Conservation (phyloP, 2,113 vertebrate genomes). For the Rhizomys pruinosus region DNA sequence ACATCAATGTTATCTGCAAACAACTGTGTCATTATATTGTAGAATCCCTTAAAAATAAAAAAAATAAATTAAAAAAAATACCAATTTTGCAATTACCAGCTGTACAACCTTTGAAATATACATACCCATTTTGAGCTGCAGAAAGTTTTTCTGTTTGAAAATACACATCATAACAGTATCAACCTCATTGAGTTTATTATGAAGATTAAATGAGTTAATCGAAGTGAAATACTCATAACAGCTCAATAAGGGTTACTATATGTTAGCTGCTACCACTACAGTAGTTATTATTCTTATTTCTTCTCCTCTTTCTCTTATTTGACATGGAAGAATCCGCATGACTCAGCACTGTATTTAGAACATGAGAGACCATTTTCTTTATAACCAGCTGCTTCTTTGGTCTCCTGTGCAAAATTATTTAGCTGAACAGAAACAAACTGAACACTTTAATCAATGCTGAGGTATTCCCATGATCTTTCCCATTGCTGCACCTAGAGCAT, state of each 20-base stretch:
- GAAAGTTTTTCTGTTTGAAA: not conserved
- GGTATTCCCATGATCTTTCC: conserved; percentile 2
- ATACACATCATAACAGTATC: conserved; percentile 40
- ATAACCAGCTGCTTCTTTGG: conserved; percentile 20
- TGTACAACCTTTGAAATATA: conserved; percentile 46
- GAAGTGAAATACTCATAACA: conserved; percentile 41
- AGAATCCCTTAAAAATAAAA: too few species aligned
- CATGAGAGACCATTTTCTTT: conserved; percentile 46
- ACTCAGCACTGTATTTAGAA: conserved; percentile 44
- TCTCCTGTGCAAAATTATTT: conserved; percentile 57
- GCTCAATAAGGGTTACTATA: conserved; percentile 20
- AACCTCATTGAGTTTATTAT: not conserved
- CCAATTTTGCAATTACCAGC: not conserved
- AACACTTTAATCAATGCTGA: conserved; percentile 53
- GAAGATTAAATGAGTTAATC: conserved; percentile 35
- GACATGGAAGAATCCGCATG: conserved; percentile 25
- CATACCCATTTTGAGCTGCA: conserved; percentile 15
- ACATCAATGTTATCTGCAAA: too few species aligned
- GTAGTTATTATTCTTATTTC: conserved; percentile 45
- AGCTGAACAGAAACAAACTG: conserved; percentile 52
- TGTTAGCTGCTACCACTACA: conserved; percentile 18
- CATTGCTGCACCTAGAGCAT: not conserved
- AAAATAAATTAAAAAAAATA: too few species aligned
- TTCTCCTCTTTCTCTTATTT: conserved; percentile 48
- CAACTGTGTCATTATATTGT: too few species aligned